Percentiles rank a stretch among this genome's conserved stretches.
phyloP scores from a whole-genome alignment of 2,797 vertebrate genomes.

The Microhierax caerulescens region DNA sequence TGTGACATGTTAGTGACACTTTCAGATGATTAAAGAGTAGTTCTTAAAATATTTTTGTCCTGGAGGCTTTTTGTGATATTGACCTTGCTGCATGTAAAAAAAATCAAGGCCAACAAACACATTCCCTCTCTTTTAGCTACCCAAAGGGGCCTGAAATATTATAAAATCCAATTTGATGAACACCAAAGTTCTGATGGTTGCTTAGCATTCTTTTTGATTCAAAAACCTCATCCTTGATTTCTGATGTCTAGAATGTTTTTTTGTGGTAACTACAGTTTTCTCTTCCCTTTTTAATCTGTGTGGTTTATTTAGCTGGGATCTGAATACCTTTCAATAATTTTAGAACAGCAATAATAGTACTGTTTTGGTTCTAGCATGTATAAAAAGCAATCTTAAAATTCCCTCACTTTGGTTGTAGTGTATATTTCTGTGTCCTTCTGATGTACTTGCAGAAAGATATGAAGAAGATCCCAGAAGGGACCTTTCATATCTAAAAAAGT shows the following conservation, averaged over 20 bases:
- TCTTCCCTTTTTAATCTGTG: background rate
- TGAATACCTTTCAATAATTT: background rate
- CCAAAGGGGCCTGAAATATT: too few species aligned
- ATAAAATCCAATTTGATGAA: too few species aligned
- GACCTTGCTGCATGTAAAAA: background rate
- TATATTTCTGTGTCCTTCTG: background rate
- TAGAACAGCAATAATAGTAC: background rate
- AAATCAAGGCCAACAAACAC: background rate
- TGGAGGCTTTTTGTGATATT: background rate
- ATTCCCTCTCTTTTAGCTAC: background rate
- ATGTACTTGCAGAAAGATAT: background rate
- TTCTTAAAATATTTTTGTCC: background rate
- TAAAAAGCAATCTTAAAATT: background rate
- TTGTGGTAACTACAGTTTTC: background rate
- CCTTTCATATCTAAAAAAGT: background rate
- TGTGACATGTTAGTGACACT: background rate
- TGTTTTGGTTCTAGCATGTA: background rate
- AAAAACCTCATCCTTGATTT: fast-evolving
- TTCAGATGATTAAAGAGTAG: background rate
- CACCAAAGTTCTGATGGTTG: background rate
- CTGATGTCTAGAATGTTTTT: background rate
- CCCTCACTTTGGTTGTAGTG: background rate
- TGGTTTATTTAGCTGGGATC: background rate
- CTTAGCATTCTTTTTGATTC: background rate
- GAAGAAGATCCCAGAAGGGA: background rate